A percentile compares a stretch with the other conserved stretches of the same genome.
Conservation (phyloP, 2,888 invertebrate species). For the Coleophora flavipennella region DNA sequence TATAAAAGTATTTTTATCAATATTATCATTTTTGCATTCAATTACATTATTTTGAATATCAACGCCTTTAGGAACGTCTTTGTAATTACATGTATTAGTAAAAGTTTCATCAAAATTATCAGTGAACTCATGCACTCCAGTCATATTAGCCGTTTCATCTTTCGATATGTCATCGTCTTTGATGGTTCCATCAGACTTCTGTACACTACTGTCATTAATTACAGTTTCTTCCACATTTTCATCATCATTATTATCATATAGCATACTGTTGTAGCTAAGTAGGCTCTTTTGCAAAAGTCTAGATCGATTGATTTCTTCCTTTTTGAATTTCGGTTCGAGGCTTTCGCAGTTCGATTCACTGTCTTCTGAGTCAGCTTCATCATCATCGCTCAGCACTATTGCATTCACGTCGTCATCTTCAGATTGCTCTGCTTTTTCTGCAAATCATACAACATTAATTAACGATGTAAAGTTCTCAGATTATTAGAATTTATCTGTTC, state of each 20-base stretch:
- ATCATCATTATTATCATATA: constrained; percentile 10
- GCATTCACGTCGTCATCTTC: constrained; percentile 24
- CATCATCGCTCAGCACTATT: constrained; percentile 34
- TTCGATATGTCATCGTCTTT: constrained; percentile 15
- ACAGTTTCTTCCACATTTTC: constrained; percentile 20
- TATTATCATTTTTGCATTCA: constrained; percentile 2
- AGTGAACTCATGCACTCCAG: constrained; percentile 19
- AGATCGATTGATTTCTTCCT: constrained; percentile 36
- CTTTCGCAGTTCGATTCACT: constrained; percentile 40
- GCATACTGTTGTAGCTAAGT: constrained; percentile 13
- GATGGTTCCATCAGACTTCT: constrained; percentile 22
- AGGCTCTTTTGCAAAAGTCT: constrained; percentile 22
- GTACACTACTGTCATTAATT: background rate
- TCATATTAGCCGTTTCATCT: constrained; percentile 17
- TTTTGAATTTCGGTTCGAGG: constrained; percentile 48
- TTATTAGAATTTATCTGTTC: too few relatives aligned
- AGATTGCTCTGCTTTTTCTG: constrained; percentile 36
- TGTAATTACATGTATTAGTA: too few relatives aligned
- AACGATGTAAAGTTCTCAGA: too few relatives aligned
- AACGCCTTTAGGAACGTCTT: too few relatives aligned
- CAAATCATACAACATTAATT: constrained; percentile 15
- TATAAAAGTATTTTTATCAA: background rate
- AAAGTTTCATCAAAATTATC: constrained; percentile 8
- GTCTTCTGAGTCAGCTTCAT: constrained; percentile 30
- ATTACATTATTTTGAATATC: background rate